phyloP scores from a whole-genome alignment of 2,888 invertebrate genomes.

The Andrena hattorfiana region DNA sequence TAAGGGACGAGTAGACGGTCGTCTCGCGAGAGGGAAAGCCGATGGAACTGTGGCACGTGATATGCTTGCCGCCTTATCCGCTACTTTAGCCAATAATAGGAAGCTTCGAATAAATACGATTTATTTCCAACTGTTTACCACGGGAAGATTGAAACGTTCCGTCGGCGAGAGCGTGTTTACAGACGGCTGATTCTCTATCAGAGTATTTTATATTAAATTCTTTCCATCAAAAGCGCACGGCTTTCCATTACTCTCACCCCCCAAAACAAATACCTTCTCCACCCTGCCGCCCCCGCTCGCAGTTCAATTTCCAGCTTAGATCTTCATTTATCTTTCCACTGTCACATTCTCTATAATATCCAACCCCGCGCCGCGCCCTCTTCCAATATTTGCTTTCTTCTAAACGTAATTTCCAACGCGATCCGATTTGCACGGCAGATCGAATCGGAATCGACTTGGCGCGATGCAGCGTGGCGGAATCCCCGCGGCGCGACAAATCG shows the following conservation, averaged over 20 bases:
- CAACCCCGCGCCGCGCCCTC: constrained; percentile 1
- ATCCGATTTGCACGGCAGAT: constrained; percentile 33
- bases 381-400: constrained; percentile 40
- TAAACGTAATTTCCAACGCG: constrained; percentile 49
- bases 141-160: constrained; percentile 49
- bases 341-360: constrained; percentile 26
- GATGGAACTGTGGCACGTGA: constrained; percentile 3
- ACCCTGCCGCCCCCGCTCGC: constrained; percentile 25
- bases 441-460: constrained; percentile 9
- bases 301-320: constrained; percentile 51
- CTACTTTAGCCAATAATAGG: constrained; percentile 49
- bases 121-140: constrained; percentile 60
- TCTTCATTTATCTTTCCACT: constrained; percentile 53
- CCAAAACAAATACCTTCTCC: constrained; percentile 46
- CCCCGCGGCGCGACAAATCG: not conserved
- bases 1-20: constrained; percentile 1
- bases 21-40: not conserved
- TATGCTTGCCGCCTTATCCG: constrained; percentile 1
- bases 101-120: constrained; percentile 66
- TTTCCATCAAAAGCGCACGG: constrained; percentile 33
- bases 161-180: constrained; percentile 47
- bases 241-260: constrained; percentile 51
- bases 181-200: constrained; percentile 42
- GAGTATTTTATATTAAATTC: constrained; percentile 68
- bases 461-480: not conserved